These are phyloP conservation scores for Vulpes ferrilata DNA, from an alignment of 2,113 vertebrate genomes.

Conservation along the genomic window DNA sequence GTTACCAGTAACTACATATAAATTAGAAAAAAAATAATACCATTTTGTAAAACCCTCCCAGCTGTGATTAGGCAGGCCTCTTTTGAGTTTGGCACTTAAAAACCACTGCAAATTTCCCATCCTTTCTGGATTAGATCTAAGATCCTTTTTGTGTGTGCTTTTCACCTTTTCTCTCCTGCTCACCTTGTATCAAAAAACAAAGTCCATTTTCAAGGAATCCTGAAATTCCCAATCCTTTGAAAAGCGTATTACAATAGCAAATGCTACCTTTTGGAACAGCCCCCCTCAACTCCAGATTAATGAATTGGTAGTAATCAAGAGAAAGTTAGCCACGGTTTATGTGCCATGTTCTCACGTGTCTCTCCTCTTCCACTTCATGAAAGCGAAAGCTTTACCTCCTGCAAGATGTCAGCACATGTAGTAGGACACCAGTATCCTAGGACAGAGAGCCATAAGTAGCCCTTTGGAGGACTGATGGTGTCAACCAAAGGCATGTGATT, in stretches of 20 bases:
- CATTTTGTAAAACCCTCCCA: conserved; percentile 83
- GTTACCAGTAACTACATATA: conserved; percentile 79
- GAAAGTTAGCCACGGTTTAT: conserved; percentile 78
- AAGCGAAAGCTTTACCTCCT: conserved; percentile 85
- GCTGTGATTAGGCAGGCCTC: conserved; percentile 73
- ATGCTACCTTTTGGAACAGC: conserved; percentile 72
- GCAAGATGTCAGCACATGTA: conserved; percentile 82
- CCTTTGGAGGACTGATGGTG: conserved; percentile 85
- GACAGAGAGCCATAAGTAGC: conserved; percentile 88
- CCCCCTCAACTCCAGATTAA: conserved; percentile 80
- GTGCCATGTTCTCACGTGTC: conserved; percentile 80
- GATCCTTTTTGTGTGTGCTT: conserved; percentile 79
- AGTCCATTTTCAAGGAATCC: conserved; percentile 77
- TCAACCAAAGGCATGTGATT: conserved; percentile 88
- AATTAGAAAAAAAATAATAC: conserved; percentile 81
- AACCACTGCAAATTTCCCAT: conserved; percentile 85
- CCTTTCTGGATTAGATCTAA: conserved; percentile 83
- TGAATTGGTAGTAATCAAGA: conserved; percentile 69
- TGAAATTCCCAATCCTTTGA: conserved; percentile 80
- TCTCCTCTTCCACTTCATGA: conserved; percentile 82
- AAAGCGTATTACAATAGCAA: conserved; percentile 75
- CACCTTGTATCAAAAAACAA: conserved; percentile 66
- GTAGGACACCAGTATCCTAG: conserved; percentile 81
- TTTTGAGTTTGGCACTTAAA: conserved; percentile 79
- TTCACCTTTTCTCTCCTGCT: conserved; percentile 77